Conservation (phyloP, 1,140 invertebrate species). For the Drosophila arawakana region DNA sequence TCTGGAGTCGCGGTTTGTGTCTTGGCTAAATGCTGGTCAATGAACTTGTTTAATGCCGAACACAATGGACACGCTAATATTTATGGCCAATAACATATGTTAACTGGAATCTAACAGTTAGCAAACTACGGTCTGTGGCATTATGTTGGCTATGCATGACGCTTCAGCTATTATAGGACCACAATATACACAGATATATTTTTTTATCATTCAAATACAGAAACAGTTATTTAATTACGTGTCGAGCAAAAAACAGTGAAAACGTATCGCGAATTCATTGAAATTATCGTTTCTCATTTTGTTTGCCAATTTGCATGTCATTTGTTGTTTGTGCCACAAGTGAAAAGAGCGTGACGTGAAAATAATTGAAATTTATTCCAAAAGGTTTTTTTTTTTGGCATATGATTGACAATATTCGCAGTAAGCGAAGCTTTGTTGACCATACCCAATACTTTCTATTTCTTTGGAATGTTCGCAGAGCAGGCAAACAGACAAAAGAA, state of each 20-base stretch:
- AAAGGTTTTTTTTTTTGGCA: slow-evolving; percentile 21
- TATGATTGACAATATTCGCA: slow-evolving; percentile 10
- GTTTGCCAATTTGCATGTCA: slow-evolving; percentile 13
- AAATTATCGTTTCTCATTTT: slow-evolving; percentile 1
- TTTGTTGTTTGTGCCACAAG: slow-evolving; percentile 38
- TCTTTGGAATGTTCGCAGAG: slow-evolving; percentile 43
- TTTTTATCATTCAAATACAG: background rate
- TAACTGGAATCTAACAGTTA: background rate
- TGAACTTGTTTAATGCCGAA: slow-evolving; percentile 50
- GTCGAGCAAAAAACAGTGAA: background rate
- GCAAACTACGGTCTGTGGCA: slow-evolving; percentile 9
- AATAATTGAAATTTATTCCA: slow-evolving; percentile 53
- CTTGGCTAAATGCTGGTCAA: slow-evolving; percentile 56
- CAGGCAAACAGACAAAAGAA: slow-evolving; percentile 62
- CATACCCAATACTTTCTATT: slow-evolving; percentile 64
- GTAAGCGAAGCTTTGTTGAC: slow-evolving; percentile 3
- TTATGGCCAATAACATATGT: slow-evolving; percentile 24
- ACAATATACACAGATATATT: background rate
- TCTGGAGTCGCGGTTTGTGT: slow-evolving; percentile 30
- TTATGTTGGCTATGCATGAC: slow-evolving; percentile 11
- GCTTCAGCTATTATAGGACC: background rate
- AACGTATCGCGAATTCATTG: slow-evolving; percentile 3
- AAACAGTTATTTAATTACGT: background rate
- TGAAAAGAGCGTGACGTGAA: slow-evolving; percentile 50
- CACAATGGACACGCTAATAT: slow-evolving; percentile 66